Conservation (phyloP, 2,797 vertebrate species). For the Aeoliscus strigatus region DNA sequence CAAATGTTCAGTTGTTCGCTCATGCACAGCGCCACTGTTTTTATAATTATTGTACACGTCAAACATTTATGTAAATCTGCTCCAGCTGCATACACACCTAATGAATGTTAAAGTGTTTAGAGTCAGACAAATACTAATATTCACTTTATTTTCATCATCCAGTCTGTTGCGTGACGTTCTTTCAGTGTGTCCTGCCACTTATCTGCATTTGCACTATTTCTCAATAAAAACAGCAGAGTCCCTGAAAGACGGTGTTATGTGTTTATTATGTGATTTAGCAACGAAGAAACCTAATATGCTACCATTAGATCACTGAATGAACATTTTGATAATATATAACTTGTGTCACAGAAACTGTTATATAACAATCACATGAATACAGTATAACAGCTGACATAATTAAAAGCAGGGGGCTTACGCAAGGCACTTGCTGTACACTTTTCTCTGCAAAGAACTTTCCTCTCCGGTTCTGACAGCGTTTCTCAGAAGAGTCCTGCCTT, state of each 20-base stretch:
- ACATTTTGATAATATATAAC: too few species aligned
- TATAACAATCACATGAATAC: too few species aligned
- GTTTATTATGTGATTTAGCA: constrained; percentile 37
- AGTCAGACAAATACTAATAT: constrained; percentile 2
- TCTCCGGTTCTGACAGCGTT: background rate
- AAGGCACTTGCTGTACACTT: too few species aligned
- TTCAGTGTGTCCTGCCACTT: constrained; percentile 2
- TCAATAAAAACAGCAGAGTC: constrained; percentile 46
- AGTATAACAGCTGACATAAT: too few species aligned
- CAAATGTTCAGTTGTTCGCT: too few species aligned
- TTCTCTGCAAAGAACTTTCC: too few species aligned
- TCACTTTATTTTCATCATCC: background rate
- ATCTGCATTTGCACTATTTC: constrained; percentile 35
- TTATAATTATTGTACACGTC: too few species aligned
- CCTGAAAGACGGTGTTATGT: constrained; percentile 6
- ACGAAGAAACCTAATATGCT: too few species aligned
- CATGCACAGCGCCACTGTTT: too few species aligned
- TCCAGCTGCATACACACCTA: constrained; percentile 1
- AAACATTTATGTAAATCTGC: constrained; percentile 3
- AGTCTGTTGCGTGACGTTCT: background rate
- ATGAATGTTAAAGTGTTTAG: constrained; percentile 4
- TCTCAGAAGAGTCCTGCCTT: constrained; percentile 85
- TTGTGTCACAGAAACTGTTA: too few species aligned
- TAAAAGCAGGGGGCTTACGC: too few species aligned
- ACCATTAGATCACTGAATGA: too few species aligned